Evolutionary conservation across 2,797 vertebrate species (phyloP).

Genomic region (Pampus argenteus): DNA sequence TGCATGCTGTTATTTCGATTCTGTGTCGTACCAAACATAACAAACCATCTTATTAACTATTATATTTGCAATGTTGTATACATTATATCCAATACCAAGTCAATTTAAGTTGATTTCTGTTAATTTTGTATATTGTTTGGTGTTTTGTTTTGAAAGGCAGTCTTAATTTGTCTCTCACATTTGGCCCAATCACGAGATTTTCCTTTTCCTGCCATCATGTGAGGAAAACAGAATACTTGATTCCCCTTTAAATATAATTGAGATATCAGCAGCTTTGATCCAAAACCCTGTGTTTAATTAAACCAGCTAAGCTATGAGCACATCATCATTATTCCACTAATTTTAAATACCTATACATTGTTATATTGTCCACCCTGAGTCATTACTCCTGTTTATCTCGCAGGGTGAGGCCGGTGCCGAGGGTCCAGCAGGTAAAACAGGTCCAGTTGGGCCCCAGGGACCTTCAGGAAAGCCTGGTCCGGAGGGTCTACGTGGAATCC

Average conservation of each 20-base stretch:
- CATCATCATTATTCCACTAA: background rate
- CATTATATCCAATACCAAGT: no score
- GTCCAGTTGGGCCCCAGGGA: constrained; percentile 97
- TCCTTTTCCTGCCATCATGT: background rate
- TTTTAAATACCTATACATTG: background rate
- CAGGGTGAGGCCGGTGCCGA: constrained; percentile 95
- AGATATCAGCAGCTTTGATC: background rate
- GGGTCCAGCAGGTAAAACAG: constrained; percentile 96
- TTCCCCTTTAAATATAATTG: background rate
- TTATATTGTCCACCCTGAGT: background rate
- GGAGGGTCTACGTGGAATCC: constrained; percentile 96
- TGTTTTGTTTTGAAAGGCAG: background rate
- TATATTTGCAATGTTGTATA: no score
- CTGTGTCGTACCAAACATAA: no score
- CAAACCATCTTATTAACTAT: no score
- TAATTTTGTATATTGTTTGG: background rate
- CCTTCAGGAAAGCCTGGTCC: constrained; percentile 96
- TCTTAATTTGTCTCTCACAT: background rate
- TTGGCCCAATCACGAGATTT: background rate
- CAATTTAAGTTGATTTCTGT: no score
- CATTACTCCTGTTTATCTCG: background rate
- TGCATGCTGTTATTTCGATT: no score
- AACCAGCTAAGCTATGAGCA: background rate
- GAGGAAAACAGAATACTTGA: background rate
- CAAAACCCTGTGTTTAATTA: background rate